A percentile compares a stretch with the other conserved stretches of the same genome.
phyloP scores from a whole-genome alignment of 2,113 vertebrate genomes.

The Cercopithecus mona region DNA sequence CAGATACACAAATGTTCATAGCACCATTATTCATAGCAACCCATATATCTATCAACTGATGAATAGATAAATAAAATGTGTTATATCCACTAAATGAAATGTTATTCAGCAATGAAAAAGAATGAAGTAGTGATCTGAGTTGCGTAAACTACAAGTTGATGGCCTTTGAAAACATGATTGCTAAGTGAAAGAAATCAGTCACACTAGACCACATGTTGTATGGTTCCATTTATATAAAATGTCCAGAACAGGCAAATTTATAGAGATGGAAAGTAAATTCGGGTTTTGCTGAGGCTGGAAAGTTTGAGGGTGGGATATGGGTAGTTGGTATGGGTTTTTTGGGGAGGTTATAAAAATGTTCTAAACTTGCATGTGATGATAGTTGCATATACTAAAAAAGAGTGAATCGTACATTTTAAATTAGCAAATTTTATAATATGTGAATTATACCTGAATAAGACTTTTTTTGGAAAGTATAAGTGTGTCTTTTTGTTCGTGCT shows the following conservation, averaged over 20 bases:
- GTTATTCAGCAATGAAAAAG: not conserved
- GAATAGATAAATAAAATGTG: not conserved
- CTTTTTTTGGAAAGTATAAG: not conserved
- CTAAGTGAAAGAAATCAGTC: not conserved
- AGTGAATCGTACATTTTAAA: not conserved
- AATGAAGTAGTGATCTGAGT: not conserved
- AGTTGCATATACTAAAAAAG: not conserved
- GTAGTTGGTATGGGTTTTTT: not conserved
- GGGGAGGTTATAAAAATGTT: not conserved
- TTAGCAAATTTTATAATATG: not conserved
- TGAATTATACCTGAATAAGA: not conserved
- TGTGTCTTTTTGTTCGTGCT: not conserved
- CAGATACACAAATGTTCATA: not conserved
- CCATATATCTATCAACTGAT: not conserved
- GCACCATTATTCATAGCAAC: not conserved
- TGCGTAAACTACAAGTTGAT: not conserved
- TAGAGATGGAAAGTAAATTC: not conserved
- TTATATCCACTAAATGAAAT: not conserved
- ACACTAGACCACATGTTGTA: not conserved
- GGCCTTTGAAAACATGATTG: not conserved
- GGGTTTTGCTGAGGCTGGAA: not conserved
- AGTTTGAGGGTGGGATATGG: not conserved
- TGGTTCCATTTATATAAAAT: not conserved
- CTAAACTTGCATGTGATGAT: not conserved
- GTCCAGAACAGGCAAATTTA: not conserved